A percentile compares a stretch with the other conserved stretches of the same genome.
These are phyloP conservation scores for Hemibagrus wyckioides DNA, from an alignment of 2,113 vertebrate species.

Conservation along the genomic window DNA sequence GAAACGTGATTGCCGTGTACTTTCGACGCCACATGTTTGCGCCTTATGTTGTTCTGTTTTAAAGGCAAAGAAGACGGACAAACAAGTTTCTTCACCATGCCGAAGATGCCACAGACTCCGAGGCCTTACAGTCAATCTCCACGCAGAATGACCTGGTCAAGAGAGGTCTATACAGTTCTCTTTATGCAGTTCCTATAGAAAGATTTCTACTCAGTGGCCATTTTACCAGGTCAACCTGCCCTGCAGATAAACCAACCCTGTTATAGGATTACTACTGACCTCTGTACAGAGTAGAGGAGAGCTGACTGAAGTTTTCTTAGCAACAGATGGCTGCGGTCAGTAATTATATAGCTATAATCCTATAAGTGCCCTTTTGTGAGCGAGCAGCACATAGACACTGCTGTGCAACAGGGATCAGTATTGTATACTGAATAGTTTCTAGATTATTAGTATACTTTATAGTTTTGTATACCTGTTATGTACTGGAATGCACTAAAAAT, in stretches of 20 bases:
- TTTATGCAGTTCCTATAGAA: not conserved
- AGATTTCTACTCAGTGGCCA: not conserved
- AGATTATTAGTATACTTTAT: not conserved
- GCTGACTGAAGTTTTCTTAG: not conserved
- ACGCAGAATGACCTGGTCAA: slow-evolving; percentile 44
- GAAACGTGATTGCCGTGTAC: not conserved
- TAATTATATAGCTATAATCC: not conserved
- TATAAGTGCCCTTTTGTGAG: not conserved
- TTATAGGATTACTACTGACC: not conserved
- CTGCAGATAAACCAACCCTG: not conserved
- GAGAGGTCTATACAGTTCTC: slow-evolving; percentile 33
- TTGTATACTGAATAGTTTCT: not conserved
- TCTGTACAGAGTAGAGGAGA: not conserved
- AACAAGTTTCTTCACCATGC: slow-evolving; percentile 21
- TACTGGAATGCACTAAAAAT: not conserved
- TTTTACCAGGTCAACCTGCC: not conserved
- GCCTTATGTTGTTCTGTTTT: not conserved
- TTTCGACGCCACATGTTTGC: not conserved
- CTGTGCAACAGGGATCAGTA: not conserved
- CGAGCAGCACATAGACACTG: not conserved
- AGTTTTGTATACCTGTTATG: not conserved
- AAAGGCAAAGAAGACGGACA: slow-evolving; percentile 24
- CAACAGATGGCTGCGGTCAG: not conserved
- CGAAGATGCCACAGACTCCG: slow-evolving; percentile 25
- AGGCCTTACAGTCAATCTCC: not conserved